phyloP scores from a whole-genome alignment of 2,797 vertebrate species.

The Tokudaia muenninki region DNA sequence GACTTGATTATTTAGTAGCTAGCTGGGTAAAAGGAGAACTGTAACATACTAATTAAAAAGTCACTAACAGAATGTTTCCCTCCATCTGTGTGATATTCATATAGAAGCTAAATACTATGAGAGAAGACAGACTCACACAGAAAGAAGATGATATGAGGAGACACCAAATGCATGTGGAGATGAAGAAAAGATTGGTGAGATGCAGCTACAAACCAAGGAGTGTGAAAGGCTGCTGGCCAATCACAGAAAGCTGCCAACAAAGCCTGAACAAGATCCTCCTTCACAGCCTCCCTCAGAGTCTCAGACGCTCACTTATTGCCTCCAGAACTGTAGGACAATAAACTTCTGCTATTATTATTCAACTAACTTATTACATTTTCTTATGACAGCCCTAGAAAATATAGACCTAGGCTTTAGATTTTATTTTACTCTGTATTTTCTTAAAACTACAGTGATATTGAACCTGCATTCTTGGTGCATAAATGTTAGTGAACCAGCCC shows the following conservation, averaged over 20 bases:
- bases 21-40: not conserved
- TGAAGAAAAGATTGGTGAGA: not conserved
- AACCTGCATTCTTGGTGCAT: not conserved
- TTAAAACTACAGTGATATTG: not conserved
- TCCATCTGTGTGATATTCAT: not conserved
- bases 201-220: not conserved
- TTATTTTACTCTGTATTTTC: not conserved
- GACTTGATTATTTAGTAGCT: not conserved
- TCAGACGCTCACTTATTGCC: not conserved
- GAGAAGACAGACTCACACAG: not conserved
- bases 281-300: rapidly evolving
- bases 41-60: not conserved
- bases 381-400: not conserved
- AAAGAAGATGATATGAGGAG: not conserved
- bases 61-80: not conserved
- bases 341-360: not conserved
- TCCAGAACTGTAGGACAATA: not conserved
- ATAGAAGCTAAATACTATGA: not conserved
- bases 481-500: not conserved
- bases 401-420: not conserved
- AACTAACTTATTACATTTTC: not conserved
- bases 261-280: not conserved
- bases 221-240: not conserved
- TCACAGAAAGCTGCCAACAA: not conserved
- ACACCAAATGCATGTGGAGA: not conserved